Evolutionary conservation across 2,888 invertebrate genomes (phyloP).

Genomic region (Nipponacmea schrenckii): DNA sequence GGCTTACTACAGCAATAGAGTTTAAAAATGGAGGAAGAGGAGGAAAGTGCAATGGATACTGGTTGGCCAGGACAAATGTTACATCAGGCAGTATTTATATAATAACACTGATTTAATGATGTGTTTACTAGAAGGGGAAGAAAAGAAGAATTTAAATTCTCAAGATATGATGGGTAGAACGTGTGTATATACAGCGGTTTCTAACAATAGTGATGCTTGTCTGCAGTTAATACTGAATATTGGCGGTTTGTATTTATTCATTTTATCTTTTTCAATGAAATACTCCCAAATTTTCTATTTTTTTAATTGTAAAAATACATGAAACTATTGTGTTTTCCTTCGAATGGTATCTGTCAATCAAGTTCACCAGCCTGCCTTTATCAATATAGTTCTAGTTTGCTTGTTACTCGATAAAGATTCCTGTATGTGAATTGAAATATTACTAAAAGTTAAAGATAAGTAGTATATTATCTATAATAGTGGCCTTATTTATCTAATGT

Average conservation of each 20-base stretch:
- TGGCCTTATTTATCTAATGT: too few relatives aligned
- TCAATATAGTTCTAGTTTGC: too few relatives aligned
- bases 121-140: slow-evolving; percentile 59
- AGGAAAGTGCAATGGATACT: slow-evolving; percentile 25
- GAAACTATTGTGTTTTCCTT: too few relatives aligned
- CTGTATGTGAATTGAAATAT: too few relatives aligned
- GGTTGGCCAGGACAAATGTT: slow-evolving; percentile 54
- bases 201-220: slow-evolving; percentile 61
- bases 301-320: too few relatives aligned
- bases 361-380: too few relatives aligned
- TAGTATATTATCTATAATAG: too few relatives aligned
- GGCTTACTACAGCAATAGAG: too few relatives aligned
- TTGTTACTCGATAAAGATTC: too few relatives aligned
- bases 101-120: slow-evolving; percentile 58
- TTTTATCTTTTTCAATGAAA: neutral
- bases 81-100: slow-evolving; percentile 63
- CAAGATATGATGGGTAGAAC: slow-evolving; percentile 60
- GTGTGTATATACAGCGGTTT: slow-evolving; percentile 63
- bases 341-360: too few relatives aligned
- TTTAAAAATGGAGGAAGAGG: neutral
- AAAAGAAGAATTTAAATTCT: slow-evolving; percentile 49
- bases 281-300: too few relatives aligned
- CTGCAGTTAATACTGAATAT: slow-evolving; percentile 53
- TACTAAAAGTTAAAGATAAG: too few relatives aligned
- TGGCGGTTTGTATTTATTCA: slow-evolving; percentile 49